Evolutionary conservation across 2,888 invertebrate species (phyloP), one percentile per base, ranked within the genome.

Genomic region (Serripes groenlandicus): DNA sequence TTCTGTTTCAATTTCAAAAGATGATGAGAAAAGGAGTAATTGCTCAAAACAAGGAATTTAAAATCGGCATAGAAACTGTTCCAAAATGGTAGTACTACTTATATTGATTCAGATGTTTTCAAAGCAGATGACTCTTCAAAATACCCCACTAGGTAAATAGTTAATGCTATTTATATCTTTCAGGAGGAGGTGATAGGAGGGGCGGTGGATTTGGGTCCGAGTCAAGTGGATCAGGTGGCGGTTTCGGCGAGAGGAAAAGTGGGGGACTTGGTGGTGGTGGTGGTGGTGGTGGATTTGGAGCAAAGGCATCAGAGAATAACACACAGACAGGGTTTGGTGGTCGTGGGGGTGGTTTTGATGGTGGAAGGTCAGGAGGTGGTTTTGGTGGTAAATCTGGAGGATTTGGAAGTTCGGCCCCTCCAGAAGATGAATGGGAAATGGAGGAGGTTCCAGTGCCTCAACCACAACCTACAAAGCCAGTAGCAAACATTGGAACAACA

Each of bases 351-450:
- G 69, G 69, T 35, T 58, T 71, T 76, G 78, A 76, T 52, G 68
- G 71, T 4, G 56, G 70, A 32, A 62, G 72, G 15, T 49, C 23
- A 26, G 54, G 21, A 34, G 56, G 71, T 11, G 69, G 62, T 49
- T 49, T 64, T 69, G 78, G 79, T 23, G 58, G 72, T 15, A 58
- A 49, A 35, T 21, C 66, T 60, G 75, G 79, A 23, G 42, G 75
- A 58, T 74, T 74, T 68, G 75, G 75, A 1, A 26, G 66, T 30
- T 35, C 64, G 15, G 18, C 35, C 54, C 71, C 37, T 15, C 75
- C 75, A n/a, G 83, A 74, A 15, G 81, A 82, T 75, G 85, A 75
- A 75, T 86, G 86, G 85, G 87, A 58, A 3, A 32, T 69, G 11
- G 79, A 75, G 1, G 54, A 64, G 7, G 58, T 34, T 9, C 26